Evolutionary conservation across 2,888 invertebrate species (phyloP).

Genomic region (Thyatira batis): DNA sequence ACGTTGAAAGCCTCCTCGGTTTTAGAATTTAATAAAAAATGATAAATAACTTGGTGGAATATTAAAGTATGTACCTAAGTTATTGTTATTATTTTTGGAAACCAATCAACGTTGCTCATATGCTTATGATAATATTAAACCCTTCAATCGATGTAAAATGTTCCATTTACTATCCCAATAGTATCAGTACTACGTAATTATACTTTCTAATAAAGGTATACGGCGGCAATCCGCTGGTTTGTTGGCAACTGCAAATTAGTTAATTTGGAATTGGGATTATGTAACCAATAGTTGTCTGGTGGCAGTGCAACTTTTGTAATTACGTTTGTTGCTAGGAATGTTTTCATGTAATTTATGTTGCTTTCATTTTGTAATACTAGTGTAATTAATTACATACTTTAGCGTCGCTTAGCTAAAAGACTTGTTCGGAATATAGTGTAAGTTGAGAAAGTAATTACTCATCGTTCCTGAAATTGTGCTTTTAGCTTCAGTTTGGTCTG

Average conservation of each 20-base stretch:
- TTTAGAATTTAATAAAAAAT: background rate
- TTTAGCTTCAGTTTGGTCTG: too few relatives aligned
- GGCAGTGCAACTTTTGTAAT: slow-evolving; percentile 22
- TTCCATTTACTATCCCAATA: background rate
- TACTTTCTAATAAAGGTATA: slow-evolving; percentile 13
- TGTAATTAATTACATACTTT: slow-evolving; percentile 20
- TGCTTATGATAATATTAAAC: background rate
- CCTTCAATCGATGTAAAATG: background rate
- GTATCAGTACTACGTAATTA: slow-evolving; percentile 16
- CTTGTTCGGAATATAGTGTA: slow-evolving; percentile 14
- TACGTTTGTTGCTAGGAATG: slow-evolving; percentile 16
- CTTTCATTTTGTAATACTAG: slow-evolving; percentile 30
- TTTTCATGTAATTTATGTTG: slow-evolving; percentile 23
- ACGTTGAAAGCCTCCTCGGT: background rate
- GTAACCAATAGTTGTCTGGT: slow-evolving; percentile 15
- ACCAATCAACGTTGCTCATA: background rate
- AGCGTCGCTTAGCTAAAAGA: slow-evolving; percentile 15
- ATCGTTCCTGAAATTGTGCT: too few relatives aligned
- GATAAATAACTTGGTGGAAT: background rate
- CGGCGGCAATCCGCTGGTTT: slow-evolving; percentile 24
- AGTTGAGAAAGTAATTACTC: background rate
- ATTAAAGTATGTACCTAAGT: too few relatives aligned
- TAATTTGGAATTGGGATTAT: slow-evolving; percentile 35
- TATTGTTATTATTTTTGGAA: too few relatives aligned
- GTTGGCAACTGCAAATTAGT: slow-evolving; percentile 37